phyloP scores from a whole-genome alignment of 2,797 vertebrate species.

The Gambusia yucatana region DNA sequence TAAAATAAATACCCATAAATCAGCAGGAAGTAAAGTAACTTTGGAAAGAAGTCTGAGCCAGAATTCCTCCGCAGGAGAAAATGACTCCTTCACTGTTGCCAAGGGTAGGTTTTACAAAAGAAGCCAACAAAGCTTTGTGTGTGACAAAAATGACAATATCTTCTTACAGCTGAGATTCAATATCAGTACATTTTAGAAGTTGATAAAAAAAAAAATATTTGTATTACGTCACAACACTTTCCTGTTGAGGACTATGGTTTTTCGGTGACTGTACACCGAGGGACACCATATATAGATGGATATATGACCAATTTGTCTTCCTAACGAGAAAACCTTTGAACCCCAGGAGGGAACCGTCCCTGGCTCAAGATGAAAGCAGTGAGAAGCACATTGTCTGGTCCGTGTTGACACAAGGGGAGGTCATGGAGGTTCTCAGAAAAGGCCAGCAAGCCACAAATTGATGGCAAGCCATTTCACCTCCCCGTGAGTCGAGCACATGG shows the following conservation, averaged over 20 bases:
- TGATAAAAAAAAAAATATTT: background rate
- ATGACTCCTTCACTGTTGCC: background rate
- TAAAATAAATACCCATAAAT: background rate
- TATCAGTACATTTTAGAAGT: background rate
- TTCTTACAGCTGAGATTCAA: background rate
- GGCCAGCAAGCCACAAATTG: slow-evolving; percentile 46
- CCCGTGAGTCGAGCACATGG: slow-evolving; percentile 27
- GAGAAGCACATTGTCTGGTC: background rate
- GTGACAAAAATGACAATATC: background rate
- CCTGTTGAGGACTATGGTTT: background rate
- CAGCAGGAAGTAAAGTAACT: background rate
- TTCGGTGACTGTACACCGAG: background rate
- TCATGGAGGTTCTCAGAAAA: slow-evolving; percentile 28
- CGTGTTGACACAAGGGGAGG: slow-evolving; percentile 7
- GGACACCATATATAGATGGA: background rate
- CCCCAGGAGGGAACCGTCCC: background rate
- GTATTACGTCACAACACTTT: background rate
- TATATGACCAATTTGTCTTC: background rate
- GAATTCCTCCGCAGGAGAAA: background rate
- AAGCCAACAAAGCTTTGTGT: background rate
- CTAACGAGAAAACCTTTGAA: background rate
- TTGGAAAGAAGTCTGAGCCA: background rate
- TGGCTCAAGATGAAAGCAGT: slow-evolving; percentile 1
- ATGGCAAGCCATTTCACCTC: slow-evolving; percentile 51
- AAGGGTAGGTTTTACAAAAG: background rate